Conservation (phyloP, 2,888 invertebrate genomes). For the Strigamia transsilvanica region DNA sequence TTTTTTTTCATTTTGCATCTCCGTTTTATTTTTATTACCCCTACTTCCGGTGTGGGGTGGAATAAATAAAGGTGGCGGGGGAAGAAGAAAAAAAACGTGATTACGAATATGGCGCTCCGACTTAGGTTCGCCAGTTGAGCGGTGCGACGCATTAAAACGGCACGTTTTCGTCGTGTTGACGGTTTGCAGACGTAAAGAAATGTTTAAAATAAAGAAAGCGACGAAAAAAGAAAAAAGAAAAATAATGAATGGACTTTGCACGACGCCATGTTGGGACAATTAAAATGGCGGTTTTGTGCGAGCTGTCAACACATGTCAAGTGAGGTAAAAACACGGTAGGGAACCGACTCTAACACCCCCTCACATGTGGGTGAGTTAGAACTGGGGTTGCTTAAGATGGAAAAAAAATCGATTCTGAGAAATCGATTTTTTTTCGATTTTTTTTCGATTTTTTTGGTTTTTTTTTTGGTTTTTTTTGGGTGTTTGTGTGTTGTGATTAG, state of each 20-base stretch:
- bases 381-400: background rate
- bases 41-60: constrained; percentile 16
- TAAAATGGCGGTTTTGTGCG: constrained; percentile 35
- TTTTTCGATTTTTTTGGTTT: background rate
- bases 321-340: constrained; percentile 22
- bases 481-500: constrained; percentile 36
- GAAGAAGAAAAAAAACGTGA: constrained; percentile 21
- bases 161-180: constrained; percentile 10
- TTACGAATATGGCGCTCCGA: constrained; percentile 21
- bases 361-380: background rate
- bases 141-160: background rate
- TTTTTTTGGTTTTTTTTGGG: background rate
- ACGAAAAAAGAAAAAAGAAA: background rate
- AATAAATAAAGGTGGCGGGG: background rate
- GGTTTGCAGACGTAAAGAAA: background rate
- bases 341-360: constrained; percentile 12
- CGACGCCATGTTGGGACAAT: constrained; percentile 12
- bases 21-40: background rate
- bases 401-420: background rate
- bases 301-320: constrained; percentile 40
- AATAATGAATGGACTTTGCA: background rate
- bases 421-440: background rate
- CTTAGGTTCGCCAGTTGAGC: background rate
- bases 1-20: background rate
- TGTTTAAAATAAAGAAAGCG: background rate